These are phyloP conservation scores for Drosophila leontia DNA, from an alignment of 1,140 invertebrate genomes.

Conservation along the genomic window DNA sequence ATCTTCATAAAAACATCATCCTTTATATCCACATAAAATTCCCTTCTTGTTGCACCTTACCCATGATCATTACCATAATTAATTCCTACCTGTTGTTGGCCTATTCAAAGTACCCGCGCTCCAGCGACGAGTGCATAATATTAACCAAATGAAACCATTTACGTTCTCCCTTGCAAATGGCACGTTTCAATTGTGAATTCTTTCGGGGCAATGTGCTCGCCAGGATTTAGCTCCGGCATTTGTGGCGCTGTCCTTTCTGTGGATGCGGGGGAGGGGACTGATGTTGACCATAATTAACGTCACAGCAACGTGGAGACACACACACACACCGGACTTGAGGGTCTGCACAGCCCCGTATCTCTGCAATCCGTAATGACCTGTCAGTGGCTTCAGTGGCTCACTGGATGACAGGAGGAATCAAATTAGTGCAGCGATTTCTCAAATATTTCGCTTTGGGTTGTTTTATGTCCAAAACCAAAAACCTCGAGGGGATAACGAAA, in stretches of 20 bases:
- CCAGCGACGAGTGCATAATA: constrained; percentile 23
- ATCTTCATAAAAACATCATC: neutral
- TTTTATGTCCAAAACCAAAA: constrained; percentile 36
- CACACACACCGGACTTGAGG: constrained; percentile 21
- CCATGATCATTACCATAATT: neutral
- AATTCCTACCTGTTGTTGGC: constrained; percentile 16
- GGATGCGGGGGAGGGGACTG: constrained; percentile 8
- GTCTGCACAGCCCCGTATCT: constrained; percentile 18
- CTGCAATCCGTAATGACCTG: constrained; percentile 33
- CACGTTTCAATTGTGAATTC: constrained; percentile 65
- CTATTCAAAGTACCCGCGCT: constrained; percentile 20
- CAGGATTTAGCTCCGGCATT: constrained; percentile 26
- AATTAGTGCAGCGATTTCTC: constrained; percentile 62
- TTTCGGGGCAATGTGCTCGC: constrained; percentile 55
- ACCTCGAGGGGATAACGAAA: constrained; percentile 22
- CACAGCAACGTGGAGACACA: constrained; percentile 34
- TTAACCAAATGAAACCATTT: constrained; percentile 59
- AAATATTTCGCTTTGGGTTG: constrained; percentile 48
- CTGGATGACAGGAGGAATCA: constrained; percentile 49
- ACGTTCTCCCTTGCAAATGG: constrained; percentile 59
- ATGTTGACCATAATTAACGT: constrained; percentile 72
- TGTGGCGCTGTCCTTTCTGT: constrained; percentile 18
- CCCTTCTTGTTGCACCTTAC: neutral
- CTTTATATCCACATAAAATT: neutral
- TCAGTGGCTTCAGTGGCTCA: constrained; percentile 44